Conservation (phyloP, 2,888 invertebrate species). For the Malacosoma neustria region DNA sequence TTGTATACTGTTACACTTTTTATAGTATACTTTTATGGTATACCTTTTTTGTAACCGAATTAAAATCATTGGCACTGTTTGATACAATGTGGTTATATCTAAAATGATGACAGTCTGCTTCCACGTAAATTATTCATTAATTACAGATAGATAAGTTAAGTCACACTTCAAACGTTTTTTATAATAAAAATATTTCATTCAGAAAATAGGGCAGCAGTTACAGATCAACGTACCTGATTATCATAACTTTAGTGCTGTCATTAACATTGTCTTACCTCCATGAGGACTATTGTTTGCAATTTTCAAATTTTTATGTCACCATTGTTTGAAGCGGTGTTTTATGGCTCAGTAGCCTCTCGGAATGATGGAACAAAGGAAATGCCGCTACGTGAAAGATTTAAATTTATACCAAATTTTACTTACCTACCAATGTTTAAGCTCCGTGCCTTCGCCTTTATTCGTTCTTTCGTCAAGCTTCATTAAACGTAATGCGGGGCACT, state of each 20-base stretch:
- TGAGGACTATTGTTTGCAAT: slow-evolving; percentile 14
- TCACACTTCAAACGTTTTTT: too few species aligned
- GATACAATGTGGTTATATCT: too few species aligned
- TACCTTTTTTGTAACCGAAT: too few species aligned
- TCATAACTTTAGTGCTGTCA: background rate
- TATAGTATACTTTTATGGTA: too few species aligned
- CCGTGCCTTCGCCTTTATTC: slow-evolving; percentile 38
- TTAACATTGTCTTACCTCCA: slow-evolving; percentile 6
- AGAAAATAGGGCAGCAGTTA: background rate
- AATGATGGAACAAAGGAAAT: slow-evolving; percentile 34
- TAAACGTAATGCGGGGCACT: slow-evolving; percentile 19
- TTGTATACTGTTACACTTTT: too few species aligned
- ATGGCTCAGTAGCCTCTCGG: slow-evolving; percentile 44
- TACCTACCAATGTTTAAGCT: slow-evolving; percentile 23
- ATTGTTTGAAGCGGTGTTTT: slow-evolving; percentile 45
- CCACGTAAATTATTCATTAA: too few species aligned
- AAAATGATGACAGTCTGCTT: too few species aligned
- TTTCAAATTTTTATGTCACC: slow-evolving; percentile 38
- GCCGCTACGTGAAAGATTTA: slow-evolving; percentile 28
- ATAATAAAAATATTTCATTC: too few species aligned
- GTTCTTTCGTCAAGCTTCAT: slow-evolving; percentile 46
- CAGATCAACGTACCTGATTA: background rate
- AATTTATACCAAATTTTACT: slow-evolving; percentile 18
- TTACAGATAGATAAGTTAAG: too few species aligned
- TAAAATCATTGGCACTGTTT: too few species aligned